phyloP scores from a whole-genome alignment of 2,797 vertebrate species.

The Erethizon dorsatum region DNA sequence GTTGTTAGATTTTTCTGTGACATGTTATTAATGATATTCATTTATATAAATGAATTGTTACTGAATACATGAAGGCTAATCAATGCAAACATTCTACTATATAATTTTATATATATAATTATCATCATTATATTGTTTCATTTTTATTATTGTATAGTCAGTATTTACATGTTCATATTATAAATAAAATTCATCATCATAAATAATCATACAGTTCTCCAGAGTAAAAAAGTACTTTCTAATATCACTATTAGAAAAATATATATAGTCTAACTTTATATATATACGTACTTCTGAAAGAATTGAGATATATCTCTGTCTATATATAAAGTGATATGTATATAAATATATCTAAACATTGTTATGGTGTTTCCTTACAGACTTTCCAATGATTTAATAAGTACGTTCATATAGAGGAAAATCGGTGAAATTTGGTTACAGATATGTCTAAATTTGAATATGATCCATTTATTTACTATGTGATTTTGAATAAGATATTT shows the following conservation, averaged over 20 bases:
- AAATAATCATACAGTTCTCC: background rate
- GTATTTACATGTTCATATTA: background rate
- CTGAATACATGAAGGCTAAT: background rate
- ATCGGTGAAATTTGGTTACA: background rate
- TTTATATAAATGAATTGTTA: constrained; percentile 16
- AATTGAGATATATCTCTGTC: background rate
- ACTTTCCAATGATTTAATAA: background rate
- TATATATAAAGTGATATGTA: no score
- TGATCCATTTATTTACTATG: background rate
- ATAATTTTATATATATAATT: background rate
- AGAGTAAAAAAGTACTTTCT: constrained; percentile 33
- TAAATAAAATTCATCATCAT: background rate
- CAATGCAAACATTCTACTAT: background rate
- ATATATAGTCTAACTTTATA: background rate
- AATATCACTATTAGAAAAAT: background rate
- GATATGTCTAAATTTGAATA: constrained; percentile 1
- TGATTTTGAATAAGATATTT: background rate
- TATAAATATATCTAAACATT: background rate
- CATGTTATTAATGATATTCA: constrained; percentile 3
- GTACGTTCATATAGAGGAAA: background rate
- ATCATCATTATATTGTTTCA: background rate
- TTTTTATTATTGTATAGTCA: background rate
- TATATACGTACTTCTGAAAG: background rate
- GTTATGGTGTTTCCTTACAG: background rate
- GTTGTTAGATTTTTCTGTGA: constrained; percentile 59